Percentiles rank a stretch among this genome's conserved stretches.
Evolutionary conservation across 2,113 vertebrate genomes (phyloP).

Genomic region (Xyrauchen texanus): DNA sequence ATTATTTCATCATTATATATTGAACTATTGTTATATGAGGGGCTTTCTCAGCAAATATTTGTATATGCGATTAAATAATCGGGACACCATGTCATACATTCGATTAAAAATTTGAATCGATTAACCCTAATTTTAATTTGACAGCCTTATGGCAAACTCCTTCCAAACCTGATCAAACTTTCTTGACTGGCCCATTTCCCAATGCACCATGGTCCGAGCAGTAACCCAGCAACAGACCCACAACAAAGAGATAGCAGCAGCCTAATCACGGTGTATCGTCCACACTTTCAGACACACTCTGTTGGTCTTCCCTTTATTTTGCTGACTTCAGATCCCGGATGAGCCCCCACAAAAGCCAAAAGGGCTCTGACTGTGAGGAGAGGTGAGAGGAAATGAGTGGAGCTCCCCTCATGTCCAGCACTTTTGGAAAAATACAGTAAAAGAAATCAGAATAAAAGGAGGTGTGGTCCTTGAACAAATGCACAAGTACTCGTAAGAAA

Average conservation of each 20-base stretch:
- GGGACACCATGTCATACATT: no score
- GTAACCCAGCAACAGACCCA: constrained; percentile 42
- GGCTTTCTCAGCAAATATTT: no score
- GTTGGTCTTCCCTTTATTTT: constrained; percentile 51
- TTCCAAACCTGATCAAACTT: constrained; percentile 37
- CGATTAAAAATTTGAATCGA: no score
- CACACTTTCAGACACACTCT: neutral
- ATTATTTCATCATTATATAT: no score
- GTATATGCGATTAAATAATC: no score
- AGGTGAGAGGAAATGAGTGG: constrained; percentile 48
- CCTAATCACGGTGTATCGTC: no score
- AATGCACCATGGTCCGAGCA: constrained; percentile 25
- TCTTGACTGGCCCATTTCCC: constrained; percentile 32
- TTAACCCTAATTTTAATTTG: no score
- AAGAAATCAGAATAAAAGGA: constrained; percentile 2
- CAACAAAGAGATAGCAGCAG: constrained; percentile 15
- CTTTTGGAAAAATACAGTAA: constrained; percentile 34
- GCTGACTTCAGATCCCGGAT: constrained; percentile 19
- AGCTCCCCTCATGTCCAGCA: constrained; percentile 7
- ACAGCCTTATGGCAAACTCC: no score
- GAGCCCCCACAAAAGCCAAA: constrained; percentile 26
- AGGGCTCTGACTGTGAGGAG: constrained; percentile 32
- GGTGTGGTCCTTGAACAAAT: constrained; percentile 11
- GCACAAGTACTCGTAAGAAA: constrained; percentile 9
- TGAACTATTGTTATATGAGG: no score